Base-by-base conservation (phyloP, 1,140 invertebrate species). In the Drosophila kikkawai region DNA sequence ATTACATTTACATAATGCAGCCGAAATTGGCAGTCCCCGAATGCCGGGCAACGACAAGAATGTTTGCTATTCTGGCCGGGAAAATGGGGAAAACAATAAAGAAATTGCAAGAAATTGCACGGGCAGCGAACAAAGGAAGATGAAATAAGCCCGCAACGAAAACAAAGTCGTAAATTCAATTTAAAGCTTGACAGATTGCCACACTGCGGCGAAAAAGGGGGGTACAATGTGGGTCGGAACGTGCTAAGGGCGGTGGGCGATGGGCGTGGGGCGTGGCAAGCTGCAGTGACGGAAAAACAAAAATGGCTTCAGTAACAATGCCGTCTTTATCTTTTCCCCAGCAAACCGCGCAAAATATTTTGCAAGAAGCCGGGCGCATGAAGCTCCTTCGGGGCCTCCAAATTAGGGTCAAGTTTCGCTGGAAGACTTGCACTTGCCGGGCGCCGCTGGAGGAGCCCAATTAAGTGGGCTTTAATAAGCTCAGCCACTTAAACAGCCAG, bases 181-280 rank as follows among this genome's bases (percentile, higher is more conserved):
- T 91, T 91, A 91, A 91, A 91, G 87, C 87, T 87, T 91, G 87
- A 91, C 87, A 91, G 87, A 91, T 91, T 91, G 87, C 87, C 77
- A 91, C 66, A 80, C 48, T 73, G 85, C 74, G 74, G 81, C 70
- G 59, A 44, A 67, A 48, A 42, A 15, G 48, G 19, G 22, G 56
- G 44, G 13, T 13, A 6, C 19, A 47, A 53, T 22, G 32, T 37
- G 53, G 80, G 64, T 47, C 45, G 48, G 17, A 51, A 51, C 48
- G 48, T 51, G 6, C 26, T 26, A 11, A 51, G 57, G 47, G 59
- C 26, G 37, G 19, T 44, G 57, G 61, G 74, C 59, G 79, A 32
- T 39, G 69, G 39, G 29, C 75, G 12, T 15, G 26, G 45, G 45
- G 45, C 60, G 53, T 68, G 78, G 59, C 66, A 34, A 29, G 19